These are phyloP conservation scores for Idaea aversata DNA, from an alignment of 2,888 invertebrate species.

Conservation along the genomic window DNA sequence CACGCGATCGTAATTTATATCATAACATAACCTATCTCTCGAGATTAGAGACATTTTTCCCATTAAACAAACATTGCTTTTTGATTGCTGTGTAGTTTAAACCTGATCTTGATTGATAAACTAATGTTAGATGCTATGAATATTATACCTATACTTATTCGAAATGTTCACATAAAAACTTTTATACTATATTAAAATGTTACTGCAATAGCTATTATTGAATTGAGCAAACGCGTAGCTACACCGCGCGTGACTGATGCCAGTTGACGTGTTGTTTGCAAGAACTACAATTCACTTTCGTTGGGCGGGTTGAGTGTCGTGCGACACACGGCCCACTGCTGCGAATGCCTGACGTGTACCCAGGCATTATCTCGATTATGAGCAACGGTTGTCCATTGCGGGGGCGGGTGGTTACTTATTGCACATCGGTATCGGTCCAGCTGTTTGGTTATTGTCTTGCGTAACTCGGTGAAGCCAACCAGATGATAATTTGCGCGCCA, in stretches of 20 bases:
- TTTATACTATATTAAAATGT: background rate
- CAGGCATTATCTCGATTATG: slow-evolving; percentile 69
- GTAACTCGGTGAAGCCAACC: slow-evolving; percentile 70
- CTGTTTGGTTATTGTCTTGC: slow-evolving; percentile 72
- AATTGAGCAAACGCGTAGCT: background rate
- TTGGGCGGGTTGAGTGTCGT: slow-evolving; percentile 47
- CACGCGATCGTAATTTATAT: slow-evolving; percentile 30
- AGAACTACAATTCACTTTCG: slow-evolving; percentile 73
- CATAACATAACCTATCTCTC: slow-evolving; percentile 13
- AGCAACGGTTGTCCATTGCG: slow-evolving; percentile 60
- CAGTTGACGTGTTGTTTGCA: slow-evolving; percentile 31
- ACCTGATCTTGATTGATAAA: background rate
- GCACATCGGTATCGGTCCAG: slow-evolving; percentile 63
- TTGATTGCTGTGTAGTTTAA: slow-evolving; percentile 1
- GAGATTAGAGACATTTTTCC: slow-evolving; percentile 19
- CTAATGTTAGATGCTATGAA: background rate
- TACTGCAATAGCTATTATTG: background rate
- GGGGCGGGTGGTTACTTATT: slow-evolving; percentile 65
- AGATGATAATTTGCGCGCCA: slow-evolving; percentile 69
- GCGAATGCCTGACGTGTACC: slow-evolving; percentile 60
- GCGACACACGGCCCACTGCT: slow-evolving; percentile 66
- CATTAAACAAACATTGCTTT: background rate
- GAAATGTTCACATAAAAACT: slow-evolving; percentile 4
- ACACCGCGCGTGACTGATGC: background rate
- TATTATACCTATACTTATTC: slow-evolving; percentile 8